These are phyloP conservation scores for Tuberolachnus salignus DNA, from an alignment of 2,888 invertebrate genomes.

Conservation along the genomic window DNA sequence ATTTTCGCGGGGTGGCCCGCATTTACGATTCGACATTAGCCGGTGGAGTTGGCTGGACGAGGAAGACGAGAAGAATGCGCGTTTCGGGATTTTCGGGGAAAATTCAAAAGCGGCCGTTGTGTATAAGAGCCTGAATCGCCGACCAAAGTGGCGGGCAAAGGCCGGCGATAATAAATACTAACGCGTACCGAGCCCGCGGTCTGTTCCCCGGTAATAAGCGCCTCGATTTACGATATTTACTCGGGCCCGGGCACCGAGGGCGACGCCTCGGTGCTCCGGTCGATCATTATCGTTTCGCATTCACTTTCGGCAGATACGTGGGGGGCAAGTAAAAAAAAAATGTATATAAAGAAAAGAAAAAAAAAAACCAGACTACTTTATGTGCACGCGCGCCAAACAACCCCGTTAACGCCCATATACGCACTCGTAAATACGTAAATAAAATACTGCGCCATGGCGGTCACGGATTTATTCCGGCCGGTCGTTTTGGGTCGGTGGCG, in stretches of 20 bases:
- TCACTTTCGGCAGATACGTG: constrained; percentile 31
- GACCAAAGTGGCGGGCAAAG: too few species aligned
- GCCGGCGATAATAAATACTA: not conserved
- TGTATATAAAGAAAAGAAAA: too few species aligned
- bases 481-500: too few species aligned
- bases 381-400: not conserved
- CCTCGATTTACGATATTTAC: constrained; percentile 52
- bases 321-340: not conserved
- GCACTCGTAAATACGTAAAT: not conserved
- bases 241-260: constrained; percentile 4
- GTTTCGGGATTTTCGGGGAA: too few species aligned
- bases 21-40: too few species aligned
- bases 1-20: too few species aligned
- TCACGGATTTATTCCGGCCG: not conserved
- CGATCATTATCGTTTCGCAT: constrained; percentile 49
- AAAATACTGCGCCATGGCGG: too few species aligned
- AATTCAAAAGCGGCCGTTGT: too few species aligned
- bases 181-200: too few species aligned
- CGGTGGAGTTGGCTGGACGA: too few species aligned
- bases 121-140: too few species aligned
- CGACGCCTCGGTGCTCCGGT: constrained; percentile 3
- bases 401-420: constrained; percentile 32
- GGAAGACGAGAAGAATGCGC: too few species aligned
- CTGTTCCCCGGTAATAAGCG: constrained; percentile 32
- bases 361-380: not conserved